A percentile compares a stretch with the other conserved stretches of the same genome.
phyloP scores from a whole-genome alignment of 1,140 invertebrate species.

The Bombus turneri region DNA sequence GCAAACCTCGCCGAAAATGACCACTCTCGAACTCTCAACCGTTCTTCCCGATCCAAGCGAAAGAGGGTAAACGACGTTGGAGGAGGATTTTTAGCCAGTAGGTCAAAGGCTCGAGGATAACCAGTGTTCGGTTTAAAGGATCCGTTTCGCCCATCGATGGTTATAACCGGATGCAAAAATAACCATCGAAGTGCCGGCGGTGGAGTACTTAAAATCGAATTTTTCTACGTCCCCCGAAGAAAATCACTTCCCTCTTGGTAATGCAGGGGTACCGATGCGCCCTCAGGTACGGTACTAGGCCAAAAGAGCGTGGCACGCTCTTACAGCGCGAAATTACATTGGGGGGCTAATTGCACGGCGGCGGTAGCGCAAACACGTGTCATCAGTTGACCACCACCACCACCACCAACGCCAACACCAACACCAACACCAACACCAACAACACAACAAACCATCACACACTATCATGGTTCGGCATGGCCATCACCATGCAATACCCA shows the following conservation, averaged over 20 bases:
- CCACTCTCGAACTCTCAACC: not conserved
- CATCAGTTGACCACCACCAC: conserved; percentile 69
- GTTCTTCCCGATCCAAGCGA: not conserved
- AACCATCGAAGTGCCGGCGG: conserved; percentile 2
- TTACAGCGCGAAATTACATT: conserved; percentile 71
- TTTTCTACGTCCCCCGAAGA: conserved; percentile 53
- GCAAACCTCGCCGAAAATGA: not conserved
- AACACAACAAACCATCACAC: conserved; percentile 35
- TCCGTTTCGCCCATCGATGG: not conserved
- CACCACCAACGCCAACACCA: conserved; percentile 18
- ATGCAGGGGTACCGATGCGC: conserved; percentile 62
- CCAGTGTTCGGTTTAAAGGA: not conserved
- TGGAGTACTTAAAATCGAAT: conserved; percentile 48
- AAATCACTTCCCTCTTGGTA: conserved; percentile 68
- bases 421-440: conserved; percentile 16
- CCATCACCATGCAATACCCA: conserved; percentile 65
- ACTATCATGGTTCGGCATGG: conserved; percentile 51
- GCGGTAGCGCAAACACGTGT: conserved; percentile 76
- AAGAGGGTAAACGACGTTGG: not conserved
- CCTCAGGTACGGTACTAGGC: conserved; percentile 70
- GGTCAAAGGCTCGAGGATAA: conserved; percentile 34
- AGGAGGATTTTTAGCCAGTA: conserved; percentile 26
- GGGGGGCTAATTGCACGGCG: conserved; percentile 74
- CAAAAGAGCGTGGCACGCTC: conserved; percentile 72
- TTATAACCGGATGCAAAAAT: conserved; percentile 42